phyloP scores from a whole-genome alignment of 2,888 invertebrate species.

The Didymodactylos carnosus region DNA sequence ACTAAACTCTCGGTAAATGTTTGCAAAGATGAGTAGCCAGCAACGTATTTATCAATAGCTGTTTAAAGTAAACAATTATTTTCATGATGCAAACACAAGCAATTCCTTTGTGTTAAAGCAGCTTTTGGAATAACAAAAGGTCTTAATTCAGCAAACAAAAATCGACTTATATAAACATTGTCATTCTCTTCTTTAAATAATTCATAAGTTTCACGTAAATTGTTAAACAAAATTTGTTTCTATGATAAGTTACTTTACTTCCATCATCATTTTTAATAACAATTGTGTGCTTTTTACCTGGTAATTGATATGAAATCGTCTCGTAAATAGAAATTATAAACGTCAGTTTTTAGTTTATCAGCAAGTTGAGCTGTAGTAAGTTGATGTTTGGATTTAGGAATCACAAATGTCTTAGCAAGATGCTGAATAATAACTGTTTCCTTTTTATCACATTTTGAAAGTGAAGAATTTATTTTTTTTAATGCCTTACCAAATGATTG shows the following conservation, averaged over 20 bases:
- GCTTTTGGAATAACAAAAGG: neutral
- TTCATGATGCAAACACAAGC: neutral
- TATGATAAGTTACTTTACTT: neutral
- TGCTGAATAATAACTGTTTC: neutral
- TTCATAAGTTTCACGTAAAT: neutral
- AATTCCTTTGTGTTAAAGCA: neutral
- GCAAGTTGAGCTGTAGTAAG: neutral
- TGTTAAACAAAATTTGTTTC: neutral
- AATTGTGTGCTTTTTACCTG: neutral
- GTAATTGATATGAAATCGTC: neutral
- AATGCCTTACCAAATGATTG: neutral
- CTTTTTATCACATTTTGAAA: neutral
- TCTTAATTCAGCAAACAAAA: neutral
- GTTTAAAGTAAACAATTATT: neutral
- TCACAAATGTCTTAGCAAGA: neutral
- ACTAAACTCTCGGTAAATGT: neutral
- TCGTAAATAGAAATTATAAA: neutral
- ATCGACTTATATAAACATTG: neutral
- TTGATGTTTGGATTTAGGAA: neutral
- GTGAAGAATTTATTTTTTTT: neutral
- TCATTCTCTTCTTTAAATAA: neutral
- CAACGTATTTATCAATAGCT: neutral
- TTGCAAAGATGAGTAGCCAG: neutral
- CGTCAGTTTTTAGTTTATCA: neutral
- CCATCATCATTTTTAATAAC: neutral